Evolutionary conservation across 2,888 invertebrate genomes (phyloP), one percentile per base, ranked within the genome.

Genomic region (Callosobruchus maculatus): DNA sequence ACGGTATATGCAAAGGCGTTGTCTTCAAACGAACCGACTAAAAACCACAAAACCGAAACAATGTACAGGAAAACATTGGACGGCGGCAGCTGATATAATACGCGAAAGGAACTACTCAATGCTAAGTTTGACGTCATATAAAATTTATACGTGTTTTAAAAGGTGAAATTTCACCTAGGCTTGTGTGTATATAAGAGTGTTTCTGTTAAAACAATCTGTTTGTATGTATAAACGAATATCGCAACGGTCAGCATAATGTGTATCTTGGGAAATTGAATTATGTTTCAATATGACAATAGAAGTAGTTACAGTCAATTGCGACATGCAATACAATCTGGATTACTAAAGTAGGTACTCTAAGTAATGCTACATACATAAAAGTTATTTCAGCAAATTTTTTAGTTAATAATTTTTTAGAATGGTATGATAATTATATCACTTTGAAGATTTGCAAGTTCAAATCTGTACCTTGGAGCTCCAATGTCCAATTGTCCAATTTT

Each of bases 111-210:
- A 49, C 49, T 49, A 73, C 30, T 78, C 78, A 78, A 78, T 78
- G 78, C 73, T 78, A 77, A 71, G 68, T 73, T 75, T 78, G 78
- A 78, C 78, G 78, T 78, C 78, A 78, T 74, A 74, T 73, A 70
- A 76, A 70, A 30, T n/a, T 70, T 72, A 67, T 74, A 72, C 69
- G 21, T 68, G 68, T 72, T 71, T 74, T 70, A 70, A 72, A 74
- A 74, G 74, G 74, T 74, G 72, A 72, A 74, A 74, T 74, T 74
- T 74, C 69, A 49, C 49, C 49, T 49, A 49, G 49, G 18, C 49
- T 49, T 49, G 49, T 49, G 49, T 49, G 49, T 49, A 26, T 26
- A 26, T 7, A 49, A 49, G 49, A 49, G 49, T 18, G 49, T 49
- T 49, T 49, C 49, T 49, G 49, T 49, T 49, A 49, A 49, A 49